These are phyloP conservation scores for Physella acuta DNA, from an alignment of 1,140 invertebrate species.

Conservation along the genomic window DNA sequence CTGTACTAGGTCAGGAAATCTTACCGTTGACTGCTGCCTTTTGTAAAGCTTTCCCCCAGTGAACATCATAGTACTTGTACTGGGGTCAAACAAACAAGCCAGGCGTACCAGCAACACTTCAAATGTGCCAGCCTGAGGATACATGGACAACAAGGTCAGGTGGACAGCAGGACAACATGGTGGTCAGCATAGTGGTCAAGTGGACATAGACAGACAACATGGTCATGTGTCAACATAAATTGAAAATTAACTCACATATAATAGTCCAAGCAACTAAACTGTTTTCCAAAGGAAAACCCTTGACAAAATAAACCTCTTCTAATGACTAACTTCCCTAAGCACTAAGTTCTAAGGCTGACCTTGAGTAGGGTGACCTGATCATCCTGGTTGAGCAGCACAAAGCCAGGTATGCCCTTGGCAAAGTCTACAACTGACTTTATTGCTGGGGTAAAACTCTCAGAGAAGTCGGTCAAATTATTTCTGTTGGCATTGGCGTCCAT, in stretches of 20 bases:
- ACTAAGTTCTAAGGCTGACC: no score
- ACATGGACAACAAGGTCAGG: not conserved
- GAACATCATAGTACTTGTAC: slow-evolving; percentile 58
- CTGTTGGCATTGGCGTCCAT: slow-evolving; percentile 62
- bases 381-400: slow-evolving; percentile 87
- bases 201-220: no score
- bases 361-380: slow-evolving; percentile 95
- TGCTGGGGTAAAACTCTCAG: slow-evolving; percentile 68
- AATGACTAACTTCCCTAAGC: no score
- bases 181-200: no score
- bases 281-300: no score
- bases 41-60: slow-evolving; percentile 52
- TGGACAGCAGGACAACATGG: no score
- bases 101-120: slow-evolving; percentile 57
- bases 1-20: no score
- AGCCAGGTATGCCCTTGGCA: slow-evolving; percentile 88
- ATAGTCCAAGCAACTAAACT: no score
- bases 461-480: slow-evolving; percentile 49
- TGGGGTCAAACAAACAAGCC: slow-evolving; percentile 56
- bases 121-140: slow-evolving; percentile 57
- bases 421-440: slow-evolving; percentile 97
- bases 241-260: not conserved
- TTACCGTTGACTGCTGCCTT: slow-evolving; percentile 45
- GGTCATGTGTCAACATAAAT: no score
- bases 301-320: no score